Percentiles rank a stretch among this genome's conserved stretches.
Evolutionary conservation across 1,140 invertebrate genomes (phyloP).

Genomic region (Drosophila elegans): DNA sequence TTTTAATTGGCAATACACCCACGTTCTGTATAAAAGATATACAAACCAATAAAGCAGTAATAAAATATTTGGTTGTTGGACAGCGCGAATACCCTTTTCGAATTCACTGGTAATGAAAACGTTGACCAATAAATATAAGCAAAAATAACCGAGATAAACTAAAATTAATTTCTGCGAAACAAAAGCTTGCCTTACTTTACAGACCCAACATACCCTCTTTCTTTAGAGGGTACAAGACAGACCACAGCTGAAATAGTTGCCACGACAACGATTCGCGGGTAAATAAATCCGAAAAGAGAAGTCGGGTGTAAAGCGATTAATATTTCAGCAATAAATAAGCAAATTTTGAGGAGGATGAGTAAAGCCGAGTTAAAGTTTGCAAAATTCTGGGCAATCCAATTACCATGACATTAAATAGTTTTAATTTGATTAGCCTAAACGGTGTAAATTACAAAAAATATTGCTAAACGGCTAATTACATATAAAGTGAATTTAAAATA

Average conservation of each 20-base stretch:
- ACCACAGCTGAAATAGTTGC: slow-evolving; percentile 26
- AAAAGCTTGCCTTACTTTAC: not conserved
- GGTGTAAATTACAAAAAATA: not conserved
- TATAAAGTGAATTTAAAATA: no score
- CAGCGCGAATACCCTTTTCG: slow-evolving; percentile 5
- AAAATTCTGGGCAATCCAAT: slow-evolving; percentile 12
- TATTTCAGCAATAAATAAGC: slow-evolving; percentile 23
- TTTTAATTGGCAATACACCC: slow-evolving; percentile 29
- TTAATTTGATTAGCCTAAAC: slow-evolving; percentile 18
- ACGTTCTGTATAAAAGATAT: not conserved
- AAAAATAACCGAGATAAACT: not conserved
- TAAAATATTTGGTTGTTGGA: not conserved
- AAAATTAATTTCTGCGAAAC: no score
- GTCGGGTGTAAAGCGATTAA: slow-evolving; percentile 44
- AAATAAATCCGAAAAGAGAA: slow-evolving; percentile 38
- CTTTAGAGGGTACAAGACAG: not conserved
- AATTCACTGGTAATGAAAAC: no score
- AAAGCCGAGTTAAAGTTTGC: not conserved
- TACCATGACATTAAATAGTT: slow-evolving; percentile 20
- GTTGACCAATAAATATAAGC: not conserved
- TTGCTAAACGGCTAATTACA: no score
- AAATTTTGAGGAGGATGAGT: slow-evolving; percentile 15
- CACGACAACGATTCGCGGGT: slow-evolving; percentile 32
- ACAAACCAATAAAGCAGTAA: not conserved
- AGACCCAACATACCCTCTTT: not conserved